Conservation (phyloP, 2,113 vertebrate species). For the Sylvia atricapilla region DNA sequence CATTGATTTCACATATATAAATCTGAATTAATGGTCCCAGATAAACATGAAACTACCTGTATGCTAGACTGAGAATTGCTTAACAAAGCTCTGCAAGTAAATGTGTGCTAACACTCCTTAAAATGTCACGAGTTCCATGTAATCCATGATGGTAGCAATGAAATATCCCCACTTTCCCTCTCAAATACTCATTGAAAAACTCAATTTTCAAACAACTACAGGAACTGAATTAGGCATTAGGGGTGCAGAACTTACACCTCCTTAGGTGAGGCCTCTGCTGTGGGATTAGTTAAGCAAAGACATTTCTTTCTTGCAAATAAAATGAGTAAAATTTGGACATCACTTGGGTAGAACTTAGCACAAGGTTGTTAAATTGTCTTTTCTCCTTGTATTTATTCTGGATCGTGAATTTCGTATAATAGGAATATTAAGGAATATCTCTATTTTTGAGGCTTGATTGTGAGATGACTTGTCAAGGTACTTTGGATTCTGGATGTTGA, state of each 20-base stretch:
- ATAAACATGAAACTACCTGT: constrained; percentile 29
- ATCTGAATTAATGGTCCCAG: constrained; percentile 11
- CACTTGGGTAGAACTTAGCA: background rate
- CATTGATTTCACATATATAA: constrained; percentile 45
- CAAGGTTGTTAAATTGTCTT: background rate
- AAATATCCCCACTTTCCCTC: background rate
- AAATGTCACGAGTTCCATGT: background rate
- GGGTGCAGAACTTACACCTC: background rate
- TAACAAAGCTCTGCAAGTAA: constrained; percentile 3
- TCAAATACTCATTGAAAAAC: background rate
- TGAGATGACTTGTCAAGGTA: background rate
- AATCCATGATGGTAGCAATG: background rate
- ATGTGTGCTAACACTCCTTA: background rate
- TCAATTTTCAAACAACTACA: background rate
- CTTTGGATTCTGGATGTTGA: background rate
- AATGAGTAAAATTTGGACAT: background rate
- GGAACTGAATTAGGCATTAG: background rate
- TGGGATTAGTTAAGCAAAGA: background rate
- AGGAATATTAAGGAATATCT: background rate
- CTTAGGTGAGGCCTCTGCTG: background rate
- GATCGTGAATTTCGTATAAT: background rate
- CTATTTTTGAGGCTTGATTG: rapidly evolving
- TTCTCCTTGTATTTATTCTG: background rate
- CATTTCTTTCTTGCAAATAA: background rate
- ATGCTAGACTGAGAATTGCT: background rate